Percentiles rank a stretch among this genome's conserved stretches.
phyloP scores from a whole-genome alignment of 1,140 invertebrate genomes.

The Drosophila guanche region DNA sequence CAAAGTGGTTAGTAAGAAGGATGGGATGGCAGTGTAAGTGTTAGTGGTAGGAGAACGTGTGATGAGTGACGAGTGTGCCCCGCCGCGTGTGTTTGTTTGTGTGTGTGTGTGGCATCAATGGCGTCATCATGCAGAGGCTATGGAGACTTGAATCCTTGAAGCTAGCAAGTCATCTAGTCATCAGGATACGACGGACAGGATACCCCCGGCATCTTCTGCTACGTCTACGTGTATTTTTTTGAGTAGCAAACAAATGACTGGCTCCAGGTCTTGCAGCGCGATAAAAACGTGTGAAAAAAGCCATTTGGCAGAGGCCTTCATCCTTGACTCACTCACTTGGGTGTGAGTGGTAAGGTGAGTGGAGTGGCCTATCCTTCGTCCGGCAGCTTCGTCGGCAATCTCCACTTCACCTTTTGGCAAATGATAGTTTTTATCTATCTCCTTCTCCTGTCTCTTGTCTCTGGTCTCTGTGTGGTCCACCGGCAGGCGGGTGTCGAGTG shows the following conservation, averaged over 20 bases:
- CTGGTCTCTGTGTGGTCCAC: slow-evolving; percentile 35
- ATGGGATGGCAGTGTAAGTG: too few relatives aligned
- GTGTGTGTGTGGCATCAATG: slow-evolving; percentile 63
- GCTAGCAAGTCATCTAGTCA: slow-evolving; percentile 74
- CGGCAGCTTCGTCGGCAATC: slow-evolving; percentile 32
- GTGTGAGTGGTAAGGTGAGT: slow-evolving; percentile 12
- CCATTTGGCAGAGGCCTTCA: slow-evolving; percentile 63
- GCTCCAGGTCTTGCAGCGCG: slow-evolving; percentile 37
- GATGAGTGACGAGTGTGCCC: slow-evolving; percentile 48
- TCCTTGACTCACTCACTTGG: neutral
- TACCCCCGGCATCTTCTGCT: slow-evolving; percentile 12
- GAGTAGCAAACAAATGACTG: slow-evolving; percentile 66
- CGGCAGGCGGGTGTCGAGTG: slow-evolving; percentile 49
- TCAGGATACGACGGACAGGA: slow-evolving; percentile 39
- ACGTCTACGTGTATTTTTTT: too few relatives aligned
- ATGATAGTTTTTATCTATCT: slow-evolving; percentile 76
- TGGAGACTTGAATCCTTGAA: slow-evolving; percentile 2
- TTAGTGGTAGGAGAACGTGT: slow-evolving; percentile 1
- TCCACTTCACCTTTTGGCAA: slow-evolving; percentile 71
- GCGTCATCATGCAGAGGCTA: slow-evolving; percentile 53
- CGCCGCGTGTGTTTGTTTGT: neutral
- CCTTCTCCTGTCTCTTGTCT: too few relatives aligned
- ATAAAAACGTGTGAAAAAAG: slow-evolving; percentile 80
- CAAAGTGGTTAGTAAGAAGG: slow-evolving; percentile 44
- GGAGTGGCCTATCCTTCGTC: slow-evolving; percentile 15